Conservation (phyloP, 2,113 vertebrate species). For the Anguilla rostrata region DNA sequence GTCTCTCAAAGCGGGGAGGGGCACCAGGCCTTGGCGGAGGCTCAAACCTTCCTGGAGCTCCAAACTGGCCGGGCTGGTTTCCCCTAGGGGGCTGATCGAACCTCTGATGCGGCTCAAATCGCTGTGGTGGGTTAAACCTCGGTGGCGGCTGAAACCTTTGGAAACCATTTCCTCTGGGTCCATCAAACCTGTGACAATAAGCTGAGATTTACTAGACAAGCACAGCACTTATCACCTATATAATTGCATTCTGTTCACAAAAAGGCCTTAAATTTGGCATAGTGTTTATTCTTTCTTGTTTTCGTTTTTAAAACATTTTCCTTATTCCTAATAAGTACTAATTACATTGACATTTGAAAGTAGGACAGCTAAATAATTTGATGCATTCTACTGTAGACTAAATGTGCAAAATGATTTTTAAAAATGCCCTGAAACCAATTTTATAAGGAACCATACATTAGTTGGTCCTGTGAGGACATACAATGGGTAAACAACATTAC, state of each 20-base stretch:
- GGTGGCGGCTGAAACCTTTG: slow-evolving; percentile 64
- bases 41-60: slow-evolving; percentile 49
- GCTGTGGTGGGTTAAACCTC: slow-evolving; percentile 55
- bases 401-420: no score
- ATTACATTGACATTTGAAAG: no score
- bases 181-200: slow-evolving; percentile 77
- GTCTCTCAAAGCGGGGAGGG: slow-evolving; percentile 24
- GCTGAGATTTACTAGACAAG: not conserved
- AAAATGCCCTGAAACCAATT: no score
- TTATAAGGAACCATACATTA: no score
- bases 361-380: no score
- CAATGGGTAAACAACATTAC: no score
- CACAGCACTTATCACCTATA: not conserved
- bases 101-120: slow-evolving; percentile 46
- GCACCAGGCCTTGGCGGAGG: slow-evolving; percentile 32
- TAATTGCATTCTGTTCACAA: no score
- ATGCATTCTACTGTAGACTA: no score
- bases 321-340: no score
- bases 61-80: slow-evolving; percentile 45
- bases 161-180: slow-evolving; percentile 71
- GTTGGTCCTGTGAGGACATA: no score
- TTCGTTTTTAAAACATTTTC: not conserved
- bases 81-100: slow-evolving; percentile 35
- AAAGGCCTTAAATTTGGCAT: no score
- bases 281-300: no score